Evolutionary conservation across 2,113 vertebrate species (phyloP).

Genomic region (Tetrao urogallus): DNA sequence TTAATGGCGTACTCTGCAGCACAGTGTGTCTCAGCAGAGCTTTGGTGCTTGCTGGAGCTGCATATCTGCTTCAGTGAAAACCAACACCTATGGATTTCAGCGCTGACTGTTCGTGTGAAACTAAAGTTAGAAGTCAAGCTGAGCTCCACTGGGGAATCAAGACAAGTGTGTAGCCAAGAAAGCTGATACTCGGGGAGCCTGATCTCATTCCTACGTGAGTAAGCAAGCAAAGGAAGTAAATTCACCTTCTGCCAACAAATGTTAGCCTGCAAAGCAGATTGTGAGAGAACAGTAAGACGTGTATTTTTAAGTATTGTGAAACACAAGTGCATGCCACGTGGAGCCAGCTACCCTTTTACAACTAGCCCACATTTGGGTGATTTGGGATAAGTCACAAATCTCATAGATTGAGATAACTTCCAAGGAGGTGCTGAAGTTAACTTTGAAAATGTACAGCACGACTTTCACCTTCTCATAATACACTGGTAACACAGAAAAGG

Average conservation of each 20-base stretch:
- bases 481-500: neutral
- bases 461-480: neutral
- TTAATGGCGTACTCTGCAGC: neutral
- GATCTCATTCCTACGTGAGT: neutral
- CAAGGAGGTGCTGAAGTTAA: conserved; percentile 17
- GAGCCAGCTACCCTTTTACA: neutral
- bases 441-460: neutral
- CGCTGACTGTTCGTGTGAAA: conserved; percentile 22
- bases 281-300: neutral
- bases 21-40: neutral
- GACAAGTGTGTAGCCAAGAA: conserved; percentile 28
- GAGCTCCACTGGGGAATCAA: neutral
- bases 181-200: neutral
- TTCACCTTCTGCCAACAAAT: neutral
- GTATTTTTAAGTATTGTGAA: neutral
- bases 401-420: conserved; percentile 27
- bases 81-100: conserved; percentile 51
- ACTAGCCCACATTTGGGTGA: neutral
- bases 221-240: conserved; percentile 10
- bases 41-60: neutral
- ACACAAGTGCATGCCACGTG: neutral
- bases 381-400: neutral
- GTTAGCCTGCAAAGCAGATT: neutral
- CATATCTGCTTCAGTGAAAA: conserved; percentile 57
- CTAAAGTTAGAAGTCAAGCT: conserved; percentile 65